Evolutionary conservation across 2,888 invertebrate species (phyloP).

Genomic region (Eueremaeus valkanovi): DNA sequence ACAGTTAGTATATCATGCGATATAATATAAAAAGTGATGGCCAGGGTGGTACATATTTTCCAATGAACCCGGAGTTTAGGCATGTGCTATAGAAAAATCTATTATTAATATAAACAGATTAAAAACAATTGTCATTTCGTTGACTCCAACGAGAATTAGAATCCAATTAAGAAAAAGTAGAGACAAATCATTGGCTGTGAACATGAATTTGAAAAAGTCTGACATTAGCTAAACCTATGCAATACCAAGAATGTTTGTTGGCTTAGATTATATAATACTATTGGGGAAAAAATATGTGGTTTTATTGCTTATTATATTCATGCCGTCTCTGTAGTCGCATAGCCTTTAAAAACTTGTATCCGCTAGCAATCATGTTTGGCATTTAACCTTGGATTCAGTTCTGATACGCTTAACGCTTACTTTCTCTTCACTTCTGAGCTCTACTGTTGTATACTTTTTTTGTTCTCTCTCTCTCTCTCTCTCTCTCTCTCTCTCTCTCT

Average conservation of each 20-base stretch:
- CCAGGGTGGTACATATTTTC: too few species aligned
- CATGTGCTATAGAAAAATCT: too few species aligned
- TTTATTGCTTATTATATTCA: background rate
- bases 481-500: background rate
- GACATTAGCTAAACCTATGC: too few species aligned
- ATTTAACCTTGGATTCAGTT: conserved; percentile 28
- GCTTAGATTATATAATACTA: background rate
- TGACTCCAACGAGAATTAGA: too few species aligned
- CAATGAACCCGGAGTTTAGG: too few species aligned
- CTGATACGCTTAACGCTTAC: background rate
- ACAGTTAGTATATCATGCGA: too few species aligned
- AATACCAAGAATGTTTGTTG: background rate
- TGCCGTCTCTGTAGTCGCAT: background rate
- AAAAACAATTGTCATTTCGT: too few species aligned
- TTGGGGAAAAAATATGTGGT: background rate
- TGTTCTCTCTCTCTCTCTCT: background rate
- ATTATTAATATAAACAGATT: too few species aligned
- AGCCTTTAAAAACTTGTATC: conserved; percentile 10
- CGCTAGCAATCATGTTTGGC: conserved; percentile 21
- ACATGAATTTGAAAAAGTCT: too few species aligned
- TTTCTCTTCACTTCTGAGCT: background rate
- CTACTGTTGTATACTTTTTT: background rate
- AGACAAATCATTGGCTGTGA: too few species aligned
- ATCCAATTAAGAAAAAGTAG: too few species aligned
- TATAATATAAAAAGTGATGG: too few species aligned